Conservation (phyloP, 2,113 vertebrate genomes). For the Talpa occidentalis region DNA sequence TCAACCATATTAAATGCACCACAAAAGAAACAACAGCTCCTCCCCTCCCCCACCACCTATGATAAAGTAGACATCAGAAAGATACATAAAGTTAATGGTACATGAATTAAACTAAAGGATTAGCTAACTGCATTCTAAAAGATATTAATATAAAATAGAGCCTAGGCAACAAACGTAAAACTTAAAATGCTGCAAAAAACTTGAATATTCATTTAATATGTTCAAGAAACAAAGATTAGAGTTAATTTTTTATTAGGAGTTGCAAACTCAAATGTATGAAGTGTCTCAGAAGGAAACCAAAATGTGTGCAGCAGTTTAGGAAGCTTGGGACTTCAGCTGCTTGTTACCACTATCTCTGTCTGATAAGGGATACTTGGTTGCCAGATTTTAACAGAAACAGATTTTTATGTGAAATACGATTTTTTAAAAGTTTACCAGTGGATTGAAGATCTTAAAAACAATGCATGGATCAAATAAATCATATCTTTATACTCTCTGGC, state of each 20-base stretch:
- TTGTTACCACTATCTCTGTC: accelerated
- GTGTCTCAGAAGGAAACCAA: neutral
- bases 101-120: neutral
- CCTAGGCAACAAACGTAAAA: neutral
- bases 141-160: neutral
- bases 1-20: neutral
- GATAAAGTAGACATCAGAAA: neutral
- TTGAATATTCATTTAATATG: neutral
- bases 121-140: neutral
- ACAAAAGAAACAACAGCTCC: neutral
- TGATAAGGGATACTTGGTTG: neutral
- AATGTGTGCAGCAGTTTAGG: neutral
- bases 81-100: neutral
- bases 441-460: neutral
- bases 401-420: neutral
- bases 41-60: neutral
- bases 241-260: neutral
- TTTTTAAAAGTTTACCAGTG: neutral
- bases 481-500: neutral
- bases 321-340: neutral
- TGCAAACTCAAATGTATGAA: neutral
- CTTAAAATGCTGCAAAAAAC: neutral
- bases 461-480: neutral
- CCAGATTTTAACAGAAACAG: neutral
- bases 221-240: neutral